Evolutionary conservation across 2,797 vertebrate genomes (phyloP).

Genomic region (Muscicapa comitata): DNA sequence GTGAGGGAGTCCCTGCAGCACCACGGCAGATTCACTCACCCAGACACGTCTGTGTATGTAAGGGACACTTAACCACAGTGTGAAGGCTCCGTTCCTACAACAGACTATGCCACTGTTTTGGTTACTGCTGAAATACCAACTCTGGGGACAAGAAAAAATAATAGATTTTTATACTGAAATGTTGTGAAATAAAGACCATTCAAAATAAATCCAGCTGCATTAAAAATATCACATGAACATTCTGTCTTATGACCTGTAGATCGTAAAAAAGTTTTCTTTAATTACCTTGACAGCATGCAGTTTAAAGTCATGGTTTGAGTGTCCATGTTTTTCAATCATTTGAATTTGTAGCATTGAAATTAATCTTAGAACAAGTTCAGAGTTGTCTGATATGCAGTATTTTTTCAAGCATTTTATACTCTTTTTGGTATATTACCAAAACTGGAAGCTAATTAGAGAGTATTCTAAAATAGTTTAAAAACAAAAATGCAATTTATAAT

Average conservation of each 20-base stretch:
- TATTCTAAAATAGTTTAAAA: constrained; percentile 68
- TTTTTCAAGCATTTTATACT: constrained; percentile 40
- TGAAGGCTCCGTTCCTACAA: background rate
- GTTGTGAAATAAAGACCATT: constrained; percentile 24
- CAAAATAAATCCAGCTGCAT: constrained; percentile 6
- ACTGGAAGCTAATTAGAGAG: background rate
- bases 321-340: constrained; percentile 10
- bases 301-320: constrained; percentile 42
- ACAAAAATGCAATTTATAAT: constrained; percentile 47
- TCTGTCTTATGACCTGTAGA: constrained; percentile 25
- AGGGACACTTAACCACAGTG: constrained; percentile 29
- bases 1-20: background rate
- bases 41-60: background rate
- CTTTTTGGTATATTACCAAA: background rate
- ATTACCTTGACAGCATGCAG: constrained; percentile 36
- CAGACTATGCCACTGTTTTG: background rate
- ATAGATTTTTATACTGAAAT: constrained; percentile 33
- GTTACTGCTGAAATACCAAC: constrained; percentile 33
- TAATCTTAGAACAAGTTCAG: constrained; percentile 31
- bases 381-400: constrained; percentile 48
- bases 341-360: constrained; percentile 24
- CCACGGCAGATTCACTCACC: background rate
- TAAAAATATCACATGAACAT: constrained; percentile 13
- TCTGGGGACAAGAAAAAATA: constrained; percentile 14
- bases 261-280: constrained; percentile 2